These are phyloP conservation scores for Jacana jacana DNA, from an alignment of 2,113 vertebrate species.

Conservation along the genomic window DNA sequence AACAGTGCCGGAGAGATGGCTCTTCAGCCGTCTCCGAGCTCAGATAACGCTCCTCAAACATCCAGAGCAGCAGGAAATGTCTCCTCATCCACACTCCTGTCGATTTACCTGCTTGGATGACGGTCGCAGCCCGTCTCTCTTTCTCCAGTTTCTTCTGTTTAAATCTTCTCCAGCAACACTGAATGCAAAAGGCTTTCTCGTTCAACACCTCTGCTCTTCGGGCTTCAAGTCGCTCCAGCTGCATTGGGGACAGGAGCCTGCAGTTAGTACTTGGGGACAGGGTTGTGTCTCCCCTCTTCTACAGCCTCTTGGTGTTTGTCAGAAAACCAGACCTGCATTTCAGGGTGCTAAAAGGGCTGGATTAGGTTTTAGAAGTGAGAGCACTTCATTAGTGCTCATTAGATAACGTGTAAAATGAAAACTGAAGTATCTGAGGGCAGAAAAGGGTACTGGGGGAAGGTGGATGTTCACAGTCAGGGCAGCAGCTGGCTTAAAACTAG, in stretches of 20 bases:
- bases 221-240: slow-evolving; percentile 88
- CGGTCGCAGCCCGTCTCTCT: slow-evolving; percentile 72
- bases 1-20: background rate
- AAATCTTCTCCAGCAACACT: slow-evolving; percentile 86
- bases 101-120: slow-evolving; percentile 90
- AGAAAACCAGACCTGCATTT: background rate
- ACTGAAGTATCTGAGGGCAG: background rate
- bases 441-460: background rate
- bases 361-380: background rate
- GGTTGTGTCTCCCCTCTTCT: background rate
- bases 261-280: background rate
- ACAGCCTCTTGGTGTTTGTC: background rate
- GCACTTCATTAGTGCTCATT: background rate
- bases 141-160: slow-evolving; percentile 59
- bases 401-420: background rate
- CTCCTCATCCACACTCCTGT: background rate
- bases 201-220: slow-evolving; percentile 77
- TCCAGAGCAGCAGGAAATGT: background rate
- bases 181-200: slow-evolving; percentile 83
- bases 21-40: background rate
- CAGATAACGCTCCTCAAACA: background rate
- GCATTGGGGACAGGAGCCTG: background rate
- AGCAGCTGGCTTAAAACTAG: background rate
- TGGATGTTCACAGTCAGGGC: background rate
- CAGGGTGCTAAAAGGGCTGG: background rate